Evolutionary conservation across 2,113 vertebrate genomes (phyloP), one percentile per base, ranked within the genome.

Genomic region (Takifugu bimaculatus): DNA sequence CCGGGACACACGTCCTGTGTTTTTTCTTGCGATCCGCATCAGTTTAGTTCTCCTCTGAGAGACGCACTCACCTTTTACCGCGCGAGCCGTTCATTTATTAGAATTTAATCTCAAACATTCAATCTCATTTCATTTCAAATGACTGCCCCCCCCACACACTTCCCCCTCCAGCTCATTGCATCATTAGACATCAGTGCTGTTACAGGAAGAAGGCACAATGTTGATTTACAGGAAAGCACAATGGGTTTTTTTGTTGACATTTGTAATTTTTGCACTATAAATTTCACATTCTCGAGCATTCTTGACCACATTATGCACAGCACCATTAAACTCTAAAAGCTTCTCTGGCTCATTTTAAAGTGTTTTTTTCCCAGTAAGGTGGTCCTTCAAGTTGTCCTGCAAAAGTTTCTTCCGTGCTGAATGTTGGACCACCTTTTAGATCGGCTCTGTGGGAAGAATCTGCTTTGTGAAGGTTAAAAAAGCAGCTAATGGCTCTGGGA

Each of bases 51-150:
- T 39, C 35, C 35, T 4, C 2, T 39, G 35, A 39, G 35, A 39
- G 7, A 11, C 13, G 45, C 3, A 43, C 27, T n/a, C 3, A 1
- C 20, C 1, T 60, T 54, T 60, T 12, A 59, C 10, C 48, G 5
- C 43, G 62, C 57, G 50, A 66, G 28, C 35, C 49, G 57, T 49
- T 54, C 26, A 68, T 63, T 72, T 53, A 74, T 63, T 55, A 48
- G 50, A 59, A 68, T 70, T 45, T 45, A 63, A 63, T 78, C 35
- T 39, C 7, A 1, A 2, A 39, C 7, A 10, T 10, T 39, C 35
- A 10, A 39, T 10, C 35, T 20, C 35, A 35, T 11, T 39, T 39
- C 9, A 10, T 39, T 39, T 39, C 9, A 10, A 39, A 6, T 39
- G 7, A 39, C 35, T 10, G 35, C 29, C 3, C 7, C 35, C 35